These are phyloP conservation scores for Emydura subglobosa DNA, from an alignment of 2,113 vertebrate genomes.

Conservation along the genomic window DNA sequence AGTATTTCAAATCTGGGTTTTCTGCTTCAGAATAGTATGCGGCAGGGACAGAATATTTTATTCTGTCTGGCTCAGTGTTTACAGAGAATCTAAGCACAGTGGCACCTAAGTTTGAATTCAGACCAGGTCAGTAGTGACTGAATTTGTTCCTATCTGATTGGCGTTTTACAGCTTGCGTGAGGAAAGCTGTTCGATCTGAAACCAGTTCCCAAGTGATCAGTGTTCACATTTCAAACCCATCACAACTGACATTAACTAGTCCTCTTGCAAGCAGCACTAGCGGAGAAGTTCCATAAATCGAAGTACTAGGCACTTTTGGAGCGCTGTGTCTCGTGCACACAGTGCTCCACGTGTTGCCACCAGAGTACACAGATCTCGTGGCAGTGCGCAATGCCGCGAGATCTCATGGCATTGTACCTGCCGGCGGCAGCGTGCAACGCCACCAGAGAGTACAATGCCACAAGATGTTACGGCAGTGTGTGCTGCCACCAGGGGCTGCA, in stretches of 20 bases:
- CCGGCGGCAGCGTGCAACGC: no score
- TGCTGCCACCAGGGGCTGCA: no score
- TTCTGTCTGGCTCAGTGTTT: background rate
- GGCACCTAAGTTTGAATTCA: background rate
- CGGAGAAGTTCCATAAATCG: background rate
- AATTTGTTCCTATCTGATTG: background rate
- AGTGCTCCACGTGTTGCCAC: no score
- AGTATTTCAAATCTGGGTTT: background rate
- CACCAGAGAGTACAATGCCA: no score
- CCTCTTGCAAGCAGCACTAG: background rate
- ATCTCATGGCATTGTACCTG: no score
- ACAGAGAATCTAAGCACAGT: accelerated
- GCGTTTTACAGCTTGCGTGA: background rate
- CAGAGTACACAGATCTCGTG: no score
- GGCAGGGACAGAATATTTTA: background rate
- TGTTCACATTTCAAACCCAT: accelerated
- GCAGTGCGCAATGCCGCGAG: no score
- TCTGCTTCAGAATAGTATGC: background rate
- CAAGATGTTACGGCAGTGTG: no score
- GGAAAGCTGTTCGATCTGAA: background rate
- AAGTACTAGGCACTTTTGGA: no score
- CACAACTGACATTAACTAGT: background rate
- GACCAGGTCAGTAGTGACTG: background rate
- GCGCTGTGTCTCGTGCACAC: no score
- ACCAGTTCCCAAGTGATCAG: background rate